Evolutionary conservation across 2,113 vertebrate genomes (phyloP).

Genomic region (Callochromis pleurospilus): DNA sequence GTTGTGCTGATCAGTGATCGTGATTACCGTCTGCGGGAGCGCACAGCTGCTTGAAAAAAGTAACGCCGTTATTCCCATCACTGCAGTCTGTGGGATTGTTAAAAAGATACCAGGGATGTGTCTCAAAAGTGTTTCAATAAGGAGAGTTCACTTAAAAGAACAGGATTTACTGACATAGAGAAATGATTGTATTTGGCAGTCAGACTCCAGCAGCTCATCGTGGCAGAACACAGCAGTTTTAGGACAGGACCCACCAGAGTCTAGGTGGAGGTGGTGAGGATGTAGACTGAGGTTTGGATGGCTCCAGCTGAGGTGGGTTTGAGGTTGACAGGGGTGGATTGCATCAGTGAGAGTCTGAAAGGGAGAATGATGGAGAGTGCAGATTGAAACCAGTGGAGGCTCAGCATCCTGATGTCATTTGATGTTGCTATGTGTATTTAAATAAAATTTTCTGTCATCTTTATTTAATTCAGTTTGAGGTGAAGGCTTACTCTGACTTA

Average conservation of each 20-base stretch:
- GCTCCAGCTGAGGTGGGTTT: background rate
- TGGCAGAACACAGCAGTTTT: background rate
- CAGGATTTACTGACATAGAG: background rate
- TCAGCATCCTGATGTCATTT: background rate
- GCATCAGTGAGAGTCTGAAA: rapidly evolving
- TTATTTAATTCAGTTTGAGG: background rate
- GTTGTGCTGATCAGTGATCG: too few species aligned
- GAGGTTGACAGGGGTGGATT: background rate
- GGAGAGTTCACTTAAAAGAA: rapidly evolving
- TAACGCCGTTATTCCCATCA: rapidly evolving
- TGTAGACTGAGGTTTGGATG: background rate
- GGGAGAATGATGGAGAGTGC: background rate
- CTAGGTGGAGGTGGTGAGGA: background rate
- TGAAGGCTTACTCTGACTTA: background rate
- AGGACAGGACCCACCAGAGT: background rate
- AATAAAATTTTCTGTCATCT: rapidly evolving
- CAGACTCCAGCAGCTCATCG: rapidly evolving
- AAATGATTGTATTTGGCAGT: rapidly evolving
- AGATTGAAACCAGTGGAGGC: background rate
- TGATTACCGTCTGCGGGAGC: too few species aligned
- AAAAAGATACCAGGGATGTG: background rate
- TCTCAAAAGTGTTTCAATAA: background rate
- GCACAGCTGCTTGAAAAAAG: background rate
- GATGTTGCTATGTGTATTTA: background rate
- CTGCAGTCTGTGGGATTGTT: background rate